Evolutionary conservation across 2,888 invertebrate genomes (phyloP), one percentile per base, ranked within the genome.

Genomic region (Pasiphila rectangulata): DNA sequence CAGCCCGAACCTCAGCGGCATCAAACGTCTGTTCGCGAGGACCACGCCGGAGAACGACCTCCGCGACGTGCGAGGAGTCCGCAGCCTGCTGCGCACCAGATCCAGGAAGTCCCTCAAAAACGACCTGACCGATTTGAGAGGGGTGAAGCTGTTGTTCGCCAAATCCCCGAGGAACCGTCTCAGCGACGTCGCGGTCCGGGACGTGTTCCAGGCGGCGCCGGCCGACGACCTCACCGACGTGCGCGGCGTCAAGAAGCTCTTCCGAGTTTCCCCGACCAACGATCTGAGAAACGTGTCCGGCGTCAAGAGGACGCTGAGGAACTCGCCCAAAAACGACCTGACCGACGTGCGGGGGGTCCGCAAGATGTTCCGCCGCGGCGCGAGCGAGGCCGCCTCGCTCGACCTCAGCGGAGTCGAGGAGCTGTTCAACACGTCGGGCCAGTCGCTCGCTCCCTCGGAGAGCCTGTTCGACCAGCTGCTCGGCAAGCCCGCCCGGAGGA

Each of bases 351-450:
- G 78, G 4, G 85, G 83, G 0, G 75, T 85, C 4, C 68, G 66
- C 19, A 54, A 59, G 1, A 46, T 79, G 54, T 83, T 79, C 55
- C 45, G 57, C 1, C 56, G 56, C 10, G 55, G 61, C 9, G 67
- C 57, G 13, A 50, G 38, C 1, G 46, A 51, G 2, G 61, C 64
- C 17, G 63, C 65, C 9, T 53, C 53, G 61, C 47, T 36, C 23
- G 72, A 85, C 47, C 55, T 86, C 7, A 85, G 84, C 47, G 87
- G 86, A 0, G 65, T 88, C 0, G 80, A 79, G 23, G 75, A 78
- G 43, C 45, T 88, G 1, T 79, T 80, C 43, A 60, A 77, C 23
- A 69, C 69, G 23, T 67, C 76, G 1, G 50, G 37, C 24, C 46
- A 38, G 0, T 68, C 72, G 0, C 40, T 40, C 1, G 46, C 29